Evolutionary conservation across 2,888 invertebrate species (phyloP).

Genomic region (Osedax frankpressi): DNA sequence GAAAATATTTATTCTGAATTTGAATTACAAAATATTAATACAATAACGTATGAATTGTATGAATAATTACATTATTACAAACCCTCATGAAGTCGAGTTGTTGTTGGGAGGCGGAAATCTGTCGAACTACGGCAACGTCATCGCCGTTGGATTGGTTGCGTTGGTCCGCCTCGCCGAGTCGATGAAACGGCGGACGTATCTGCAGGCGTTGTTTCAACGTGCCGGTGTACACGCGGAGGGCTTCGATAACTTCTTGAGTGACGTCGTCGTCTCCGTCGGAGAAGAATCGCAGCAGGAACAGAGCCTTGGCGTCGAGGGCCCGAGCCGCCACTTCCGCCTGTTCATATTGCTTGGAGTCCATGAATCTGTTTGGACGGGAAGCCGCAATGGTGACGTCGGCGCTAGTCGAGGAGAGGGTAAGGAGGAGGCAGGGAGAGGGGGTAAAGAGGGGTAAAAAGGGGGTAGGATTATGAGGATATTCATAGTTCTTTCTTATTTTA

Average conservation of each 20-base stretch:
- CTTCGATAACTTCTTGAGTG: constrained; percentile 48
- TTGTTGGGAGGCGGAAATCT: no score
- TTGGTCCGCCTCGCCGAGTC: no score
- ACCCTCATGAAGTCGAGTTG: no score
- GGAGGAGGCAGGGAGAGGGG: neutral
- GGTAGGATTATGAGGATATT: neutral
- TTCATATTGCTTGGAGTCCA: constrained; percentile 16
- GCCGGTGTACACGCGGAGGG: constrained; percentile 48
- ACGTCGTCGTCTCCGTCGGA: constrained; percentile 50
- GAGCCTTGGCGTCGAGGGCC: constrained; percentile 47
- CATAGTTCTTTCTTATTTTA: no score
- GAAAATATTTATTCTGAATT: no score
- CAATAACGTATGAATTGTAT: no score
- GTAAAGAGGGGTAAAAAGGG: neutral
- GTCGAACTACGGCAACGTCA: no score
- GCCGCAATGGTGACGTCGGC: neutral
- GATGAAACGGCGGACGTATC: no score
- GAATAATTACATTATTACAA: no score
- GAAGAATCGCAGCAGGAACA: constrained; percentile 48
- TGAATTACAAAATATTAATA: no score
- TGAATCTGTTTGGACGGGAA: neutral
- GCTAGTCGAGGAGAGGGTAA: neutral
- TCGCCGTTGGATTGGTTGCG: no score
- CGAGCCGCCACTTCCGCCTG: constrained; percentile 31
- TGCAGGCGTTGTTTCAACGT: constrained; percentile 46